Conservation (phyloP, 2,797 vertebrate species). For the Rhinichthys osculus region DNA sequence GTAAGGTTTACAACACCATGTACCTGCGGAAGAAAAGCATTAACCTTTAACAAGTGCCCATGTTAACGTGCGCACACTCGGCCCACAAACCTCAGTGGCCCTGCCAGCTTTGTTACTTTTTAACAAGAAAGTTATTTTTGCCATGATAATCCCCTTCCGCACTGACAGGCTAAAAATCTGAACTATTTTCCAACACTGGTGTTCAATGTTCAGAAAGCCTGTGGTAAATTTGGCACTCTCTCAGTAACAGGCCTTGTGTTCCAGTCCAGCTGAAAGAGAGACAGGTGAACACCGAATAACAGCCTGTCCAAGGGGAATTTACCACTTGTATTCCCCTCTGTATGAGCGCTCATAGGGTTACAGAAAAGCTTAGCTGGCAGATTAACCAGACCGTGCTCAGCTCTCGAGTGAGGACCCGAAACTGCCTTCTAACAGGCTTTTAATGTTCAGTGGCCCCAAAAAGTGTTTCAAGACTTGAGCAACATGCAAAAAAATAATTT, state of each 20-base stretch:
- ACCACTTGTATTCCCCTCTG: constrained; percentile 1
- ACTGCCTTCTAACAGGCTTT: constrained; percentile 6
- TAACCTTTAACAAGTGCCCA: constrained; percentile 47
- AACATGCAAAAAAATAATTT: background rate
- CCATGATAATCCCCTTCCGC: constrained; percentile 59
- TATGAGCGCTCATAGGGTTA: constrained; percentile 23
- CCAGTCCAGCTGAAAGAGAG: constrained; percentile 45
- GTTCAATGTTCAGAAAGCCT: constrained; percentile 48
- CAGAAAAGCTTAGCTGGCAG: constrained; percentile 45
- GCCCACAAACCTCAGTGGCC: constrained; percentile 39
- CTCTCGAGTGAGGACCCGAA: constrained; percentile 26
- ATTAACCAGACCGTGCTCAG: constrained; percentile 31
- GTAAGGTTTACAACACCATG: constrained; percentile 17
- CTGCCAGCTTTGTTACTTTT: constrained; percentile 57
- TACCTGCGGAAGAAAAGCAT: constrained; percentile 46
- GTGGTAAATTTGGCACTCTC: constrained; percentile 46
- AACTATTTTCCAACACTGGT: constrained; percentile 56
- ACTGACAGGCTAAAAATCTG: constrained; percentile 56
- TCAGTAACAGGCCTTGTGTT: constrained; percentile 43
- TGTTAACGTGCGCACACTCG: constrained; percentile 19
- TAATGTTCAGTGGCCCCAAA: background rate
- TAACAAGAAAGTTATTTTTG: constrained; percentile 62
- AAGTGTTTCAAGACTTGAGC: background rate
- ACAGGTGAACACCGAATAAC: constrained; percentile 34
- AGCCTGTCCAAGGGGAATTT: constrained; percentile 32